Evolutionary conservation across 2,797 vertebrate species (phyloP), one percentile per base, ranked within the genome.

Genomic region (Graptemys geographica): DNA sequence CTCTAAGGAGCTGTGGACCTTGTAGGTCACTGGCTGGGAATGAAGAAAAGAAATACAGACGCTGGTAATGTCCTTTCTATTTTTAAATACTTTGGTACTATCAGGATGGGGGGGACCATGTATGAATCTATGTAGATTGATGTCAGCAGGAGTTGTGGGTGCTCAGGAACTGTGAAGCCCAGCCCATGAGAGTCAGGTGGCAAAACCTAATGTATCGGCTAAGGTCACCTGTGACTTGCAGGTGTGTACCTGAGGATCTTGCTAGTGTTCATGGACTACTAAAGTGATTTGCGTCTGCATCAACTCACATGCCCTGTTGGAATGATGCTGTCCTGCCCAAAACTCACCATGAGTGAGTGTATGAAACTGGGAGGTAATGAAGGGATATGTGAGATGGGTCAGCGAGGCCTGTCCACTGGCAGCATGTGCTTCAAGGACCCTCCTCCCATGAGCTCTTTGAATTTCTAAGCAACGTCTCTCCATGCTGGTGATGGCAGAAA

Each of bases 281-380:
- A 84, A 79, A 95, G 93, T 96, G 97, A 97, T 94, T 95, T 96
- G 97, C 96, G 97, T 6, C 95, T 96, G 86, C 28, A 0, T 51
- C 59, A 0, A 59, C 90, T 96, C 95, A 97, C 93, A 28, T 90
- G 96, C 27, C 5, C 0, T 0, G 0, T 27, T 97, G 97, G 96
- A 94, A 88, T 27, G 0, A 51, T 57, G 92, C 96, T 95, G 92
- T 52, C 11, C 0, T 11, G 85, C 79, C 90, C 23, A 0, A 91
- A 94, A 86, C 92, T 96, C 97, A 97, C 96, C 97, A 96, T 96
- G 93, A 31, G 57, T 25, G 57, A 47, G 86, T 16, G 56, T 1
- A 0, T 51, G 86, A 88, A 37, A 49, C 83, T 72, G 31, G 96
- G 95, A 76, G 3, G 0, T 37, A 44, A 31, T 5, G 6, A 79